Evolutionary conservation across 2,113 vertebrate genomes (phyloP).

Genomic region (Burhinus bistriatus): DNA sequence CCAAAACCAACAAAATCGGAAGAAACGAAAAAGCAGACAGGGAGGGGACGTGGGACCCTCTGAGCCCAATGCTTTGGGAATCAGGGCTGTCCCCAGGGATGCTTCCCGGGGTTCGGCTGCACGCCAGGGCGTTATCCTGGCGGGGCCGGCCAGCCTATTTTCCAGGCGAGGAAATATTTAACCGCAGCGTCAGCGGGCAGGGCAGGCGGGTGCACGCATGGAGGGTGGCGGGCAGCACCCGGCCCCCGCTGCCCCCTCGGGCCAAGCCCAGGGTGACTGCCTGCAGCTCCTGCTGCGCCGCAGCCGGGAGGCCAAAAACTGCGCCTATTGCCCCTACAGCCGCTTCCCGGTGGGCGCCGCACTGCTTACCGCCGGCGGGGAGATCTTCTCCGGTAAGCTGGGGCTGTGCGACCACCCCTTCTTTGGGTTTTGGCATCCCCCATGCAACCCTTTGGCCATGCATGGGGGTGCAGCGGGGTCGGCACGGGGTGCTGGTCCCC

Average conservation of each 20-base stretch:
- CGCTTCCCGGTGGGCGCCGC: conserved; percentile 88
- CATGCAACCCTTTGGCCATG: rapidly evolving
- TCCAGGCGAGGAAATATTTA: conserved; percentile 50
- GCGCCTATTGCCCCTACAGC: conserved; percentile 91
- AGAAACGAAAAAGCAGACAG: not conserved
- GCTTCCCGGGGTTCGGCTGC: not conserved
- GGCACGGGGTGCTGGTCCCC: not conserved
- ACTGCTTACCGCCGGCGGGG: conserved; percentile 80
- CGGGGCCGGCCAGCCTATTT: not conserved
- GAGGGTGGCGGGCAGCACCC: not conserved
- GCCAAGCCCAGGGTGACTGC: not conserved
- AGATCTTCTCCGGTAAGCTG: conserved; percentile 84
- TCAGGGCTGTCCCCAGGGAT: not conserved
- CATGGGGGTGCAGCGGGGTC: rapidly evolving
- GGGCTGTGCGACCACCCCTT: rapidly evolving
- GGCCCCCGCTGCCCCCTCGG: not conserved
- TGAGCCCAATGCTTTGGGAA: not conserved
- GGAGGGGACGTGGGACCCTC: rapidly evolving
- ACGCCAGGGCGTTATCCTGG: not conserved
- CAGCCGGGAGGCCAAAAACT: conserved; percentile 80
- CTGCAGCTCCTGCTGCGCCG: conserved; percentile 76
- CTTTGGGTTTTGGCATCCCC: not conserved
- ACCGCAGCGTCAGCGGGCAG: conserved; percentile 2
- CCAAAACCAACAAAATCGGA: not conserved
- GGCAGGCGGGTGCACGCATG: conserved; percentile 12